Conservation (phyloP, 2,113 vertebrate species). For the Gnathochromis pfefferi region DNA sequence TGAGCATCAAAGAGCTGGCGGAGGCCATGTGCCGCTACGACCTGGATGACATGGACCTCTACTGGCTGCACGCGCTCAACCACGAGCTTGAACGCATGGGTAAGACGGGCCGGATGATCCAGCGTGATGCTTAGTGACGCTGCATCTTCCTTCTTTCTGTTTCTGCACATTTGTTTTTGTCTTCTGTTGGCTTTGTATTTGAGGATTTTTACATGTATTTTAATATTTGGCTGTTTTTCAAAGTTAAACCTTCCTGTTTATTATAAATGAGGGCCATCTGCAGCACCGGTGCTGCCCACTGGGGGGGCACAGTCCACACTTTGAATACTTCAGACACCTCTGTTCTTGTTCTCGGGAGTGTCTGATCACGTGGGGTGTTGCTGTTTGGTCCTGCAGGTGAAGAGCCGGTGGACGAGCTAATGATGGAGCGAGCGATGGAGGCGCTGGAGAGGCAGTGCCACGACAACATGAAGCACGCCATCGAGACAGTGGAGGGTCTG, state of each 20-base stretch:
- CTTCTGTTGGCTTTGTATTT: neutral
- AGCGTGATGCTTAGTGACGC: neutral
- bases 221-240: neutral
- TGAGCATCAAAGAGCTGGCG: constrained; percentile 87
- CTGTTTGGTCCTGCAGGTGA: constrained; percentile 69
- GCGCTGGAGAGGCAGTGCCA: constrained; percentile 90
- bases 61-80: constrained; percentile 88
- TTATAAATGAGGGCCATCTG: neutral
- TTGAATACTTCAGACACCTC: neutral
- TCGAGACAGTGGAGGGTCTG: constrained; percentile 93
- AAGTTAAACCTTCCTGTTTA: neutral
- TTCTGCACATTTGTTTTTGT: neutral
- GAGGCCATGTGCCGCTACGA: constrained; percentile 93
- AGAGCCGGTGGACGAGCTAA: constrained; percentile 82
- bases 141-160: neutral
- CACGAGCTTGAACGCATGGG: constrained; percentile 84
- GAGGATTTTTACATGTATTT: neutral
- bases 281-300: neutral
- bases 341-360: neutral
- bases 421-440: constrained; percentile 91
- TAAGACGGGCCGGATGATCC: constrained; percentile 33
- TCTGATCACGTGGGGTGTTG: neutral
- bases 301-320: neutral
- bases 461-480: constrained; percentile 95
- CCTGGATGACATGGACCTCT: constrained; percentile 90